Evolutionary conservation across 2,113 vertebrate species (phyloP).

Genomic region (Taurulus bubalis): DNA sequence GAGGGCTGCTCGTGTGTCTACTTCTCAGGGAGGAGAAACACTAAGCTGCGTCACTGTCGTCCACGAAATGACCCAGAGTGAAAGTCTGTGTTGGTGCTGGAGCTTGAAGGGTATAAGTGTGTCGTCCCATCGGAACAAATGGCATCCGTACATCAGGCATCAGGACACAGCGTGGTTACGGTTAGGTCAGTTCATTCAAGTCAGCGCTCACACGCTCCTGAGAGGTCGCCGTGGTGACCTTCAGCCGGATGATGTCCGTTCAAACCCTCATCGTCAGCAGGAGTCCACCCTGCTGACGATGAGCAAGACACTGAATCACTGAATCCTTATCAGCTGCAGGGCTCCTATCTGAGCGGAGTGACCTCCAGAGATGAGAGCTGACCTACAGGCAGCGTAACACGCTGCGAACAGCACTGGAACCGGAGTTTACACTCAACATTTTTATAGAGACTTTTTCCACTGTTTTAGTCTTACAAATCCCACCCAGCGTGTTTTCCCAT

Average conservation of each 20-base stretch:
- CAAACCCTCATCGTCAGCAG: constrained; percentile 56
- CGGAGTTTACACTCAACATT: no score
- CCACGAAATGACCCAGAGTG: constrained; percentile 10
- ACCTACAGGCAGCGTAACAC: constrained; percentile 54
- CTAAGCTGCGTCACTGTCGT: constrained; percentile 14
- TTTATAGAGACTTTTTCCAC: no score
- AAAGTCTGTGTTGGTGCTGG: background rate
- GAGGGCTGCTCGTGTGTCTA: constrained; percentile 15
- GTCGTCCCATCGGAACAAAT: background rate
- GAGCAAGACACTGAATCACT: constrained; percentile 68
- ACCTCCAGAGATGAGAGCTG: constrained; percentile 59
- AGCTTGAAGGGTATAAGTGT: background rate
- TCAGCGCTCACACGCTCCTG: background rate
- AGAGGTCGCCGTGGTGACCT: constrained; percentile 26
- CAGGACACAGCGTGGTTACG: background rate
- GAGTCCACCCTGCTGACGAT: constrained; percentile 47
- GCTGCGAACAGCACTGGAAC: no score
- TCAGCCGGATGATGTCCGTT: constrained; percentile 30
- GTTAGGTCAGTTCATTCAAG: background rate
- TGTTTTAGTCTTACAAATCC: no score
- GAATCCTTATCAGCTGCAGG: constrained; percentile 54
- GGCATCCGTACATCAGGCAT: background rate
- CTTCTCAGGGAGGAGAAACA: constrained; percentile 35
- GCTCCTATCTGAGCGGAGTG: constrained; percentile 39
- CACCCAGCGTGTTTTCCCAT: no score